These are phyloP conservation scores for Gastrophysa polygoni DNA, from an alignment of 2,888 invertebrate species.

Conservation along the genomic window DNA sequence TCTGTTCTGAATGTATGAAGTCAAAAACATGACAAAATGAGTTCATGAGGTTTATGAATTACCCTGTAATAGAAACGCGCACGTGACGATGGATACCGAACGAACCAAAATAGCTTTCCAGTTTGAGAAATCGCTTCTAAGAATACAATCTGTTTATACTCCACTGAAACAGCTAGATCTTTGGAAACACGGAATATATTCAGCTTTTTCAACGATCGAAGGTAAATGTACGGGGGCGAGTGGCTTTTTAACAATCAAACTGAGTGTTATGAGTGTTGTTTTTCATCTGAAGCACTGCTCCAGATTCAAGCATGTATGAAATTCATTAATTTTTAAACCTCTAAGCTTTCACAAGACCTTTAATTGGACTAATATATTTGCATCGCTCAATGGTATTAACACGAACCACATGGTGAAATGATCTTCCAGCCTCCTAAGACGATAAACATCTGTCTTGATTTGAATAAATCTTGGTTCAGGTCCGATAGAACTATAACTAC, in stretches of 20 bases:
- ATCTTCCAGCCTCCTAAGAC: background rate
- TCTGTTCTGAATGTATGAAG: too few species aligned
- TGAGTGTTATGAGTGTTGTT: too few species aligned
- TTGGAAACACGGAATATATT: background rate
- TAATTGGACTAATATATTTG: too few species aligned
- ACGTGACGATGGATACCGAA: slow-evolving; percentile 5
- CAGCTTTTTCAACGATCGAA: background rate
- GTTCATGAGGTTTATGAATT: too few species aligned
- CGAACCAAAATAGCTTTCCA: slow-evolving; percentile 15
- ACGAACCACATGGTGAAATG: background rate
- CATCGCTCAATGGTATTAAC: background rate
- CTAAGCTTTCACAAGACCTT: too few species aligned
- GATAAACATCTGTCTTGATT: background rate
- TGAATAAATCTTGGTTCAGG: background rate
- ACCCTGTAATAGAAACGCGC: slow-evolving; percentile 5
- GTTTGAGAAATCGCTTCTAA: slow-evolving; percentile 16
- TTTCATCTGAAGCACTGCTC: too few species aligned
- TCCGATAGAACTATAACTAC: background rate
- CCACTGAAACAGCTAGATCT: background rate
- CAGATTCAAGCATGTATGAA: too few species aligned
- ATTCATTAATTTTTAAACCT: too few species aligned
- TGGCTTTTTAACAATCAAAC: too few species aligned
- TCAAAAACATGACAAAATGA: too few species aligned
- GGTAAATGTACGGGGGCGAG: background rate
- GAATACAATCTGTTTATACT: slow-evolving; percentile 21